Conservation (phyloP, 1,140 invertebrate species). For the Lordiphosa collinella region DNA sequence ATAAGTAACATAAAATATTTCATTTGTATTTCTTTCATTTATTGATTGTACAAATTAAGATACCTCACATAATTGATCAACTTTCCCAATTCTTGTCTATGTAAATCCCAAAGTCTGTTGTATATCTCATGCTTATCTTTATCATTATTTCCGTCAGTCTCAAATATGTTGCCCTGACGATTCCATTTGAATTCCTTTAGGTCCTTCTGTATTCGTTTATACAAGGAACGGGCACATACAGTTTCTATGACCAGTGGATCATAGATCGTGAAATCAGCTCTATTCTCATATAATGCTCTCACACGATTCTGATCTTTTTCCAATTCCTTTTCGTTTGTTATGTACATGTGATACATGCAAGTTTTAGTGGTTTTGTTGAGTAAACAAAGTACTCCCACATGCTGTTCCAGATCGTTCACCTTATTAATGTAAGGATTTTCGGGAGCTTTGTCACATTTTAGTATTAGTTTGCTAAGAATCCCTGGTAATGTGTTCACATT, state of each 20-base stretch:
- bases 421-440: not conserved
- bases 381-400: conserved; percentile 9
- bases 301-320: not conserved
- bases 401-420: not conserved
- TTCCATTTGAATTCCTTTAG: conserved; percentile 15
- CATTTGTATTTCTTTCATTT: not conserved
- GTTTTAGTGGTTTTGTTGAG: not conserved
- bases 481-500: conserved; percentile 7
- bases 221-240: conserved; percentile 7
- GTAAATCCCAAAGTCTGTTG: not conserved
- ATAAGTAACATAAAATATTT: no score
- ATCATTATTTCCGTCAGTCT: not conserved
- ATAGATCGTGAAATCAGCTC: conserved; percentile 4
- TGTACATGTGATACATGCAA: conserved; percentile 13
- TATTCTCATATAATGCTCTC: conserved; percentile 8
- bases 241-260: not conserved
- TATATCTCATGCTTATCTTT: not conserved
- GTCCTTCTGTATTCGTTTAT: not conserved
- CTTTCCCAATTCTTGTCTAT: conserved; percentile 7
- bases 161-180: conserved; percentile 16
- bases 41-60: conserved; percentile 10
- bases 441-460: conserved; percentile 18
- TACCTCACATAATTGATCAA: conserved; percentile 22
- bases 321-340: conserved; percentile 1
- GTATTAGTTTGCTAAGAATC: conserved; percentile 17